Percentiles rank a stretch among this genome's conserved stretches.
phyloP scores from a whole-genome alignment of 2,113 vertebrate genomes.

The Cochlearius cochlearius region DNA sequence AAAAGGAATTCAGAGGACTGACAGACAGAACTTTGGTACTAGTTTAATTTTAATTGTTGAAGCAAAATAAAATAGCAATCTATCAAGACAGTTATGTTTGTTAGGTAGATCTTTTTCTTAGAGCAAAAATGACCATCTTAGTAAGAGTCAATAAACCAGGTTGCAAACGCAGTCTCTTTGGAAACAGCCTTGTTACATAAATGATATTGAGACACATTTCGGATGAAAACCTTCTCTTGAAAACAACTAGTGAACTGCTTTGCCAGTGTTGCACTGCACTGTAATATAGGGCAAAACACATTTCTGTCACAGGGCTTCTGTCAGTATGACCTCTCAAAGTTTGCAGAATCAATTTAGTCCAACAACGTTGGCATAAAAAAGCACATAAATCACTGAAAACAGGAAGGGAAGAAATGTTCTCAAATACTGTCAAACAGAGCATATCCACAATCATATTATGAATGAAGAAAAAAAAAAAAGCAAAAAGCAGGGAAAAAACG shows the following conservation, averaged over 20 bases:
- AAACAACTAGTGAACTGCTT: not conserved
- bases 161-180: not conserved
- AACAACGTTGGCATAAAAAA: not conserved
- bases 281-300: not conserved
- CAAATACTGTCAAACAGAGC: not conserved
- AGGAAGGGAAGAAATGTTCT: not conserved
- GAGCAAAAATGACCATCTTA: not conserved
- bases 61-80: conserved; percentile 11
- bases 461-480: not conserved
- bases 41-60: conserved; percentile 5
- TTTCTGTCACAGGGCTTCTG: not conserved
- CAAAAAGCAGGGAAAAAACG: not conserved
- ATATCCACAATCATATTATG: not conserved
- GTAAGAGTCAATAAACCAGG: not conserved
- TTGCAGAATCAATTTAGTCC: not conserved
- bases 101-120: not conserved
- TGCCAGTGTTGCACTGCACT: not conserved
- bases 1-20: conserved; percentile 31
- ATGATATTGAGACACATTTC: not conserved
- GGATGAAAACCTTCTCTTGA: not conserved
- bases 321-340: not conserved
- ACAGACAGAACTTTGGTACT: not conserved
- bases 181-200: not conserved
- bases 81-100: not conserved
- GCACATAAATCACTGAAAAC: not conserved